These are phyloP conservation scores for Shinisaurus crocodilurus DNA, from an alignment of 2,113 vertebrate genomes.

Conservation along the genomic window DNA sequence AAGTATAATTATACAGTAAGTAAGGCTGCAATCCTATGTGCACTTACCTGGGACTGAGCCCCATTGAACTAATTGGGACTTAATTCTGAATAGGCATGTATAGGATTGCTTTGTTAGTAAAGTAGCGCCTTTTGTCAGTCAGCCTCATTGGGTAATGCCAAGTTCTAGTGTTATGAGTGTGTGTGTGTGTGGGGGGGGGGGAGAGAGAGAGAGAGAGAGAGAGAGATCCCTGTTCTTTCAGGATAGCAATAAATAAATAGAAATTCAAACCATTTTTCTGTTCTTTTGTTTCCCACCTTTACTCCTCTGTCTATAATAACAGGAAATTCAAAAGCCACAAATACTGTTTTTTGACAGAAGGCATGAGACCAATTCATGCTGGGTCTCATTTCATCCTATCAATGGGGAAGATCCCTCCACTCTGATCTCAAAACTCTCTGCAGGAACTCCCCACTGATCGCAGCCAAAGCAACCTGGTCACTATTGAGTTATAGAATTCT, in stretches of 20 bases:
- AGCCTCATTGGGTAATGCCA: neutral
- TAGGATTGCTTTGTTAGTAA: neutral
- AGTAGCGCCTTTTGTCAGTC: neutral
- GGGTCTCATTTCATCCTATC: neutral
- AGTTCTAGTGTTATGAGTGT: neutral
- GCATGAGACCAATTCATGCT: neutral
- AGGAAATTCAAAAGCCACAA: constrained; percentile 31
- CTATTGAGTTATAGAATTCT: neutral
- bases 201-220: rapidly evolving
- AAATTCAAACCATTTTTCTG: neutral
- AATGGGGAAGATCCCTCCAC: neutral
- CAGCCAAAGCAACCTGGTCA: constrained; percentile 9
- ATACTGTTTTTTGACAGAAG: constrained; percentile 28
- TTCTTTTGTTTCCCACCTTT: neutral
- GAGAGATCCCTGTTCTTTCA: rapidly evolving
- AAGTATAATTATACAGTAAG: neutral
- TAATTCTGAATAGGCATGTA: neutral
- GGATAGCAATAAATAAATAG: neutral
- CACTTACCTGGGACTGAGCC: too few species aligned
- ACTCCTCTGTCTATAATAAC: neutral
- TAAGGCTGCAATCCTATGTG: too few species aligned
- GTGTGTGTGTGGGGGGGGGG: too few species aligned
- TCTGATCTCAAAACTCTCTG: neutral
- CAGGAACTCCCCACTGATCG: neutral
- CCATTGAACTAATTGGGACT: neutral